Conservation (phyloP, 2,888 invertebrate genomes). For the Tanytarsus gracilentus region DNA sequence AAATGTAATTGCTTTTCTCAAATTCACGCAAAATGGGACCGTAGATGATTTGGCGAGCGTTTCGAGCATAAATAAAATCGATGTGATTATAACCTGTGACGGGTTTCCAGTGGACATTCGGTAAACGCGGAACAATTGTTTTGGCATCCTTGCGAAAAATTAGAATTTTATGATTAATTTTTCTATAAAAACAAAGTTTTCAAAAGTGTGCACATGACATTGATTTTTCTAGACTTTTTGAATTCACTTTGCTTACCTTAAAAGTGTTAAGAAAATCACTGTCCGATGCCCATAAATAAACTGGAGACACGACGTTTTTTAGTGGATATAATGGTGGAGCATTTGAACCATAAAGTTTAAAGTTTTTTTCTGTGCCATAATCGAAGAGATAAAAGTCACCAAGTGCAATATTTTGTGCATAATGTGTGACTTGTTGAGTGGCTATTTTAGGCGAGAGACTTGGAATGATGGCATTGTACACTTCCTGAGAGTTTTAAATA, state of each 20-base stretch:
- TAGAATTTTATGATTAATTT: neutral
- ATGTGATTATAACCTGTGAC: neutral
- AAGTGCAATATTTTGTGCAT: neutral
- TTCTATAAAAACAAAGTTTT: no score
- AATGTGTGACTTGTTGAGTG: neutral
- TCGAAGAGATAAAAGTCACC: constrained; percentile 2
- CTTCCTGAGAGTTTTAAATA: neutral
- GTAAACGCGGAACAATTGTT: neutral
- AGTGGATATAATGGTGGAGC: constrained; percentile 1
- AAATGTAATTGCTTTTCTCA: neutral
- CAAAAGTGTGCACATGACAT: no score
- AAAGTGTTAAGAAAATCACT: neutral
- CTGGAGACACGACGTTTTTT: neutral
- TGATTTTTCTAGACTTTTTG: no score
- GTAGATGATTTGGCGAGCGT: neutral
- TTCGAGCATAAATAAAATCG: constrained; percentile 3
- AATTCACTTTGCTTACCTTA: no score
- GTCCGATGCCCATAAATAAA: constrained; percentile 6
- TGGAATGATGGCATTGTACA: neutral
- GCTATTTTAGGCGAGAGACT: neutral
- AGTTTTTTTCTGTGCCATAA: constrained; percentile 35
- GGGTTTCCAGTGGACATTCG: constrained; percentile 1
- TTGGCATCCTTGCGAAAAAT: neutral
- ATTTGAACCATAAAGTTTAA: constrained; percentile 41
- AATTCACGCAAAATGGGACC: neutral